Percentiles rank a stretch among this genome's conserved stretches.
Evolutionary conservation across 2,113 vertebrate species (phyloP).

Genomic region (Paracanthobrama guichenoti): DNA sequence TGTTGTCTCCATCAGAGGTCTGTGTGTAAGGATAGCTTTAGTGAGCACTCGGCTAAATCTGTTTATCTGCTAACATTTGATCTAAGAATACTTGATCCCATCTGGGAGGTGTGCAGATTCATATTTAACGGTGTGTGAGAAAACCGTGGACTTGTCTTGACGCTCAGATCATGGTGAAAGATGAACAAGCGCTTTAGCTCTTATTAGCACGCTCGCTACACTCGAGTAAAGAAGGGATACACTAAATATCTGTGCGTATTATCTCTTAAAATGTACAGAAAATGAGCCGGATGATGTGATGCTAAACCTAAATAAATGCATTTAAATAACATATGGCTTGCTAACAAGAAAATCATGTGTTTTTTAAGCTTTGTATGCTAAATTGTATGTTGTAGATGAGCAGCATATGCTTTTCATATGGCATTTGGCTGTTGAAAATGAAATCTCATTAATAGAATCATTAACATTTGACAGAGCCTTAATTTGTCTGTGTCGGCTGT

Average conservation of each 20-base stretch:
- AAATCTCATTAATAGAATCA: conserved; percentile 3
- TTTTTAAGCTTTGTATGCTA: neutral
- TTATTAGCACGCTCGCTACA: neutral
- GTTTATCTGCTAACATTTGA: neutral
- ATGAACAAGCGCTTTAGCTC: neutral
- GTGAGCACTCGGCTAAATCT: neutral
- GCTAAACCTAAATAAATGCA: neutral
- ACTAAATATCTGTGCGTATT: neutral
- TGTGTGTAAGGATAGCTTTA: neutral
- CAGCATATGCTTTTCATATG: conserved; percentile 4
- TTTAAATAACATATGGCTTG: neutral
- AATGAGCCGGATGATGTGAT: neutral
- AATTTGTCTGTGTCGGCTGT: neutral
- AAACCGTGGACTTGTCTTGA: no score
- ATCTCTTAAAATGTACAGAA: neutral
- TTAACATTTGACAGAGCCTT: neutral
- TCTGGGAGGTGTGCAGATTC: neutral
- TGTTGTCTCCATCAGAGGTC: no score
- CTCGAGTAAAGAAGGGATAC: neutral
- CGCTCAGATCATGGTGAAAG: neutral
- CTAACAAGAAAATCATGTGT: neutral
- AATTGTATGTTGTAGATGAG: neutral
- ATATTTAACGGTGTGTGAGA: neutral
- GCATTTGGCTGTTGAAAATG: neutral
- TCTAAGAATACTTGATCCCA: neutral